phyloP scores from a whole-genome alignment of 2,797 vertebrate genomes.

The Morus bassanus region DNA sequence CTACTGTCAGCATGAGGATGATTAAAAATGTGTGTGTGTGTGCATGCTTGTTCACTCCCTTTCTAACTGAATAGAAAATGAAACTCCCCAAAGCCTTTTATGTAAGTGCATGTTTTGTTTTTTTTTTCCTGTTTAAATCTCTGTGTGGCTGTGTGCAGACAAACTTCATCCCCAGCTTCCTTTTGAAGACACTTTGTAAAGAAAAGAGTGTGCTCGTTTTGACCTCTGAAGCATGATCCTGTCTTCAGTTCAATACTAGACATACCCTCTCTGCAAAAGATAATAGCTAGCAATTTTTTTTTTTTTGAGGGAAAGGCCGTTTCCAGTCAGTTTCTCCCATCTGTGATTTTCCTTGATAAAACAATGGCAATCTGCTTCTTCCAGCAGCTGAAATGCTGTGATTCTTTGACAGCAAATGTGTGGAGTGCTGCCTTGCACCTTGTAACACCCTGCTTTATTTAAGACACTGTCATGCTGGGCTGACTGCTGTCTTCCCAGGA shows the following conservation, averaged over 20 bases:
- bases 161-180: not conserved
- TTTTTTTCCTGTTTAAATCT: not conserved
- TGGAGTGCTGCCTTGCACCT: not conserved
- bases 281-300: not conserved
- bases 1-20: constrained; percentile 19
- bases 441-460: not conserved
- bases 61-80: constrained; percentile 16
- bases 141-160: not conserved
- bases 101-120: not conserved
- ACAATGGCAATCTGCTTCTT: not conserved
- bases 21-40: constrained; percentile 15
- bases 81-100: constrained; percentile 46
- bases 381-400: not conserved
- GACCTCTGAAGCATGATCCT: not conserved
- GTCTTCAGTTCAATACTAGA: not conserved
- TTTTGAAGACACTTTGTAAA: not conserved
- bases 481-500: not conserved
- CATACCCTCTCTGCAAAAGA: not conserved
- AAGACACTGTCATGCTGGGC: not conserved
- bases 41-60: not conserved
- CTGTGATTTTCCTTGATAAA: not conserved
- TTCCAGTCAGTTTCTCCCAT: constrained; percentile 1
- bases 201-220: not conserved
- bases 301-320: not conserved
- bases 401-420: not conserved